A percentile compares a stretch with the other conserved stretches of the same genome.
phyloP scores from a whole-genome alignment of 2,797 vertebrate genomes.

The Microctenopoma steveboyesi region DNA sequence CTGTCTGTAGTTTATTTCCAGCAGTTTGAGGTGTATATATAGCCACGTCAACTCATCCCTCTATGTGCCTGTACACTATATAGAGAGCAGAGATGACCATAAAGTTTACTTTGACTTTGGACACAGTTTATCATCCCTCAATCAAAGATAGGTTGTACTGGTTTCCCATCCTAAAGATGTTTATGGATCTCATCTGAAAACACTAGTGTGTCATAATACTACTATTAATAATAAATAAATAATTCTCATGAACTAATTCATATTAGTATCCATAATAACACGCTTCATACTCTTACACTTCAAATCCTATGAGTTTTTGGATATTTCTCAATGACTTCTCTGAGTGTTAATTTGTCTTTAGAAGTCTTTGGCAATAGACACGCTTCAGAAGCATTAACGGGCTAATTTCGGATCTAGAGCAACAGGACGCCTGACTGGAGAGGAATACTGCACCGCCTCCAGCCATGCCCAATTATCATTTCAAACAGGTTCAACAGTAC shows the following conservation, averaged over 20 bases:
- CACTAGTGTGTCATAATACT: not conserved
- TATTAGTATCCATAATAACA: too few relatives aligned
- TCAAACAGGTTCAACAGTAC: conserved; percentile 86
- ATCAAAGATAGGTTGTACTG: not conserved
- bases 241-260: too few relatives aligned
- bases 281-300: not conserved
- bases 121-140: not conserved
- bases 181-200: conserved; percentile 8
- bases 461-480: conserved; percentile 86
- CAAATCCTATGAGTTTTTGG: not conserved
- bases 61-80: too few relatives aligned
- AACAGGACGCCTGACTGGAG: conserved; percentile 53
- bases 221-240: too few relatives aligned
- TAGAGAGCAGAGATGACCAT: too few relatives aligned
- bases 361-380: conserved; percentile 34
- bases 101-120: too few relatives aligned
- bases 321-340: conserved; percentile 27
- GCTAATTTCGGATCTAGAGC: conserved; percentile 59
- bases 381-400: conserved; percentile 62
- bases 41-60: too few relatives aligned
- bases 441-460: conserved; percentile 62
- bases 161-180: not conserved
- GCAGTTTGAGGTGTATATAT: too few relatives aligned
- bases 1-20: too few relatives aligned
- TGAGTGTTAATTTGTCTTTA: conserved; percentile 30